Conservation (phyloP, 2,888 invertebrate species). For the Phaonia tiefii region DNA sequence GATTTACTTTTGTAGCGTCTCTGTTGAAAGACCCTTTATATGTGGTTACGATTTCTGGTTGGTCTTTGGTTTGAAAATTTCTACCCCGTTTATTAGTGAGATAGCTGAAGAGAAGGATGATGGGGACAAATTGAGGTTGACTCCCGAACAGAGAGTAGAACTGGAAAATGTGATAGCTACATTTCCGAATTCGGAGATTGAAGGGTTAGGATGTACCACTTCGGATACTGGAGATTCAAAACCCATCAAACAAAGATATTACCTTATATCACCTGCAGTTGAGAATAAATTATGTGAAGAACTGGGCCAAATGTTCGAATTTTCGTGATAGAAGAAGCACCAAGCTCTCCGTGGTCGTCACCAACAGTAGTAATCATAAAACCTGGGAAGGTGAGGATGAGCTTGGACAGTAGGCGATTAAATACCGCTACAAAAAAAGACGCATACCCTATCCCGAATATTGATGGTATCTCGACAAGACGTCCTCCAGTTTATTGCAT, state of each 20-base stretch:
- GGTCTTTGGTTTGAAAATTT: no score
- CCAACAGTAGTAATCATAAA: conserved; percentile 28
- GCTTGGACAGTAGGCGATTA: conserved; percentile 30
- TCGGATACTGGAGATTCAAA: conserved; percentile 12
- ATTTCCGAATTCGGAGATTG: neutral
- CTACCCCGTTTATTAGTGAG: no score
- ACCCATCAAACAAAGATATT: conserved; percentile 40
- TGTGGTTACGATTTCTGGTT: no score
- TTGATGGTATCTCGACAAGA: no score
- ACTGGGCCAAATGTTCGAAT: neutral
- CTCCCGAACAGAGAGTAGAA: no score
- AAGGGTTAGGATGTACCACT: no score
- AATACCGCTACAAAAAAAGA: conserved; percentile 22
- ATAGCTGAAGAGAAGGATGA: no score
- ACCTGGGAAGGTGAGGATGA: conserved; percentile 27
- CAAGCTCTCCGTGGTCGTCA: conserved; percentile 14
- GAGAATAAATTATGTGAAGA: neutral
- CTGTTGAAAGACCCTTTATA: no score
- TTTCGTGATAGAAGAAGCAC: conserved; percentile 32
- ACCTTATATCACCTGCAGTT: conserved; percentile 1
- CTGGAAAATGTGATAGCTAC: conserved; percentile 4
- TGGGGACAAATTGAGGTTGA: no score
- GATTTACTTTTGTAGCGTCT: no score
- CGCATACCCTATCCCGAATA: no score
- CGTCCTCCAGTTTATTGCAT: no score